Evolutionary conservation across 2,888 invertebrate species (phyloP).

Genomic region (Deilephila elpenor): DNA sequence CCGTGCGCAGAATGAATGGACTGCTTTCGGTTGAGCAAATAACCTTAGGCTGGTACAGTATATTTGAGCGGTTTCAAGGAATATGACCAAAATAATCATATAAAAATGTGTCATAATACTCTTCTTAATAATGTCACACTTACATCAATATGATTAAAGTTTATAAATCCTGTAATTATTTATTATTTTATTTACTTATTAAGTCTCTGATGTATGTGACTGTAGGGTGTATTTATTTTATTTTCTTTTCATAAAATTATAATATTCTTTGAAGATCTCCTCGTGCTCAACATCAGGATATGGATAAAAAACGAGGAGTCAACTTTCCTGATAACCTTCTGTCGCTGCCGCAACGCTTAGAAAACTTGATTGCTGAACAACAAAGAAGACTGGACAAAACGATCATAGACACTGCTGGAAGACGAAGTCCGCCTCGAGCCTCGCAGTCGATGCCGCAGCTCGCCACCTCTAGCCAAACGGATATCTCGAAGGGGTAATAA

Average conservation of each 20-base stretch:
- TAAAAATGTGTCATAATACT: too few species aligned
- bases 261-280: constrained; percentile 50
- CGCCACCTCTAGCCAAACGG: constrained; percentile 48
- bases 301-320: constrained; percentile 65
- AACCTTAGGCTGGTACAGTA: neutral
- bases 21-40: neutral
- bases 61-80: neutral
- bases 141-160: neutral
- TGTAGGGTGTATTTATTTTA: too few species aligned
- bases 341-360: constrained; percentile 67
- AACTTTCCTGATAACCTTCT: constrained; percentile 68
- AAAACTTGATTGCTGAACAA: constrained; percentile 65
- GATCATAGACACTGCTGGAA: constrained; percentile 63
- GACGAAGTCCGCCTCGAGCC: constrained; percentile 55
- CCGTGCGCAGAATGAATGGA: neutral
- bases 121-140: neutral
- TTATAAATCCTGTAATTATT: too few species aligned
- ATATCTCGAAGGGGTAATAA: constrained; percentile 51
- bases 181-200: too few species aligned
- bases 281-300: constrained; percentile 46
- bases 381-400: constrained; percentile 62
- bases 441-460: constrained; percentile 70
- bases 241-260: neutral
- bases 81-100: too few species aligned
- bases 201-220: too few species aligned